Base-by-base conservation (phyloP, 1,140 invertebrate genomes). In the Drosophila tropicalis region DNA sequence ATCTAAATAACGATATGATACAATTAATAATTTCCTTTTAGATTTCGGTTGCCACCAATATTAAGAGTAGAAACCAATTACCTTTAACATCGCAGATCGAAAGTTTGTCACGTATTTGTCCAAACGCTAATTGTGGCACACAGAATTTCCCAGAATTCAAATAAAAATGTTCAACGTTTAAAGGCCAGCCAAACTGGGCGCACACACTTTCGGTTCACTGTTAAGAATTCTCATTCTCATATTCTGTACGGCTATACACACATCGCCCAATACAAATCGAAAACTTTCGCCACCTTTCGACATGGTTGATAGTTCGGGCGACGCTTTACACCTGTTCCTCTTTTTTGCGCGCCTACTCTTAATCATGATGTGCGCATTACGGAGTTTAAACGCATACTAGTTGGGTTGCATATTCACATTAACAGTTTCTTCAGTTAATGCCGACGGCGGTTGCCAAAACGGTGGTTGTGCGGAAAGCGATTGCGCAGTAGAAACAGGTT, bases 341-440 rank as follows among this genome's bases (percentile, higher is more conserved):
- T 47, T 57, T 70, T 73, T 89, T 73, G 84, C 82, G 90, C 80
- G 90, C 81, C 85, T 82, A 90, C 90, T 85, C 89, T 91, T 77
- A 85, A 82, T 72, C 78, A 74, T 81, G 90, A 91, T 91, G 90
- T 78, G 79, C 77, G 81, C 85, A 80, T 86, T 83, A 75, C 85
- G 80, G 80, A 77, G 90, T 87, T 91, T 80, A 82, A 91, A 82
- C 85, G 90, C 85, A 91, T 86, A 91, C 90, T 91, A 91, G 90
- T 91, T 89, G 79, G 73, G 74, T 81, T 90, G 81, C 82, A 83
- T 76, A 77, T 76, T 84, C 58, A 72, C 73, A 44, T 69, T 75
- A 67, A 67, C 62, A 60, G 39, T 64, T 70, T 72, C 66, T 61
- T 75, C 78, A 65, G 51, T 69, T 44, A 62, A 72, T 64, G 62